Percentiles rank a stretch among this genome's conserved stretches.
Evolutionary conservation across 1,140 invertebrate species (phyloP).

Genomic region (Heliothis virescens): DNA sequence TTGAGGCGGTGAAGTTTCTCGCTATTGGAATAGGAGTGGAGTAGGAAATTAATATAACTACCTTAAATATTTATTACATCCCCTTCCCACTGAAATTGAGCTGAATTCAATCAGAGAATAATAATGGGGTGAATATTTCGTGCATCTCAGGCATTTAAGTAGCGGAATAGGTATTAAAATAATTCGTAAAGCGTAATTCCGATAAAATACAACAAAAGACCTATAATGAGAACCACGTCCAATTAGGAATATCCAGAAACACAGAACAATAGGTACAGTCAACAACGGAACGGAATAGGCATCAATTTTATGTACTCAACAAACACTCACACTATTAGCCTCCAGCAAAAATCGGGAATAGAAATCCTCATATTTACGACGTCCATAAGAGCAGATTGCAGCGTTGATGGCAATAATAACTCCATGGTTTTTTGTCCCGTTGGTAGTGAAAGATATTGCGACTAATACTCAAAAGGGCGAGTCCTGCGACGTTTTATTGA

Average conservation of each 20-base stretch:
- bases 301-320: neutral
- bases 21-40: constrained; percentile 47
- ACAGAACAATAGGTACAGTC: neutral
- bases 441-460: constrained; percentile 55
- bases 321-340: neutral
- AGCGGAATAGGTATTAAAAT: neutral
- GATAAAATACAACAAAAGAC: too few species aligned
- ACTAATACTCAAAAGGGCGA: constrained; percentile 57
- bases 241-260: neutral
- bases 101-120: constrained; percentile 36
- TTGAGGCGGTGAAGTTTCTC: constrained; percentile 46
- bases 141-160: neutral
- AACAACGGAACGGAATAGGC: neutral
- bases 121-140: constrained; percentile 25
- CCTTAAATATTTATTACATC: constrained; percentile 44
- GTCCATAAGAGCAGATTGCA: constrained; percentile 14
- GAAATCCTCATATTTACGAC: constrained; percentile 25
- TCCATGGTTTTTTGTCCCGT: constrained; percentile 48
- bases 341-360: constrained; percentile 3
- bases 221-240: neutral
- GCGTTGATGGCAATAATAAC: constrained; percentile 30
- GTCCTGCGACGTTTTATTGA: constrained; percentile 68
- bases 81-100: constrained; percentile 30
- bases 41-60: constrained; percentile 45
- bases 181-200: too few species aligned